Conservation (phyloP, 2,797 vertebrate genomes). For the Emydoidea blandingii region DNA sequence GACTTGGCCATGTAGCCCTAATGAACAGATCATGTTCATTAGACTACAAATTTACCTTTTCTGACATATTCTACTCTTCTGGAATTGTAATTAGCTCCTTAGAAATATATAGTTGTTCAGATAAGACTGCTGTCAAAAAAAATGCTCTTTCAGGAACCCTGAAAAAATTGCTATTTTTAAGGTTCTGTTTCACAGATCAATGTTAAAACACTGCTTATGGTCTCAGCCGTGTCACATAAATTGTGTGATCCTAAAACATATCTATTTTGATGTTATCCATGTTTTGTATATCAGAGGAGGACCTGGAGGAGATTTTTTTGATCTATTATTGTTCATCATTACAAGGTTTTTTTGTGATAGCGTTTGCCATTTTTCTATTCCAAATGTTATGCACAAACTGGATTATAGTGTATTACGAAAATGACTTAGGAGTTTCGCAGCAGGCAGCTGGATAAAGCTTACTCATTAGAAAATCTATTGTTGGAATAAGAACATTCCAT, state of each 20-base stretch:
- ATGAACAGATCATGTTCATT: neutral
- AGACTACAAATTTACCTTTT: neutral
- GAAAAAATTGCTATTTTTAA: neutral
- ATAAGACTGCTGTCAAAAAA: neutral
- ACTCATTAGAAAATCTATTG: conserved; percentile 44
- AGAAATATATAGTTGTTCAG: neutral
- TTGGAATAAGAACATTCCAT: conserved; percentile 42
- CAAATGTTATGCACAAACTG: conserved; percentile 46
- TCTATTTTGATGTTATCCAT: neutral
- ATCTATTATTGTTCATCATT: conserved; percentile 1
- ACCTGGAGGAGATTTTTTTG: neutral
- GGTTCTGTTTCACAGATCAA: neutral
- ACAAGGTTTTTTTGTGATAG: neutral
- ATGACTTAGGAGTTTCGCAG: conserved; percentile 37
- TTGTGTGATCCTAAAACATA: neutral
- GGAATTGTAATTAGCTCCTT: neutral
- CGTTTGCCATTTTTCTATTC: conserved; percentile 9
- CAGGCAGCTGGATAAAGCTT: conserved; percentile 34
- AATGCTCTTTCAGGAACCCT: neutral
- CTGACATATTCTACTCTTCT: neutral
- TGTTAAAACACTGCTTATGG: neutral
- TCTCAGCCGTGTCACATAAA: neutral
- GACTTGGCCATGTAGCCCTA: neutral
- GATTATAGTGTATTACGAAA: conserved; percentile 49
- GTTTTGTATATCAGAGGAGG: neutral